A percentile compares a stretch with the other conserved stretches of the same genome.
Conservation (phyloP, 2,888 invertebrate species). For the Epistrophe eligans region DNA sequence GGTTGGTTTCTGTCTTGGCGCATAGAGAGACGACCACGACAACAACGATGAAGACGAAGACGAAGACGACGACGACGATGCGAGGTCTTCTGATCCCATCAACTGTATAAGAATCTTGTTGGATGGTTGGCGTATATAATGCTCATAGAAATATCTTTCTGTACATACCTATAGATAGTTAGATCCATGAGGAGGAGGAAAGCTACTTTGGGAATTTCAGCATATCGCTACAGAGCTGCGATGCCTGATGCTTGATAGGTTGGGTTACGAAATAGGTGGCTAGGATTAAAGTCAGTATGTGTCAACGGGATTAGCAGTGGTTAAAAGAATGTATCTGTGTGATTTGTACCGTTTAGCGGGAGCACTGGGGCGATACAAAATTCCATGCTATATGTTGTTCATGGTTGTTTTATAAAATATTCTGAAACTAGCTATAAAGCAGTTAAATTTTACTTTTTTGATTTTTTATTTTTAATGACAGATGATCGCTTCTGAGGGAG, state of each 20-base stretch:
- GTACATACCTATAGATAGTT: constrained; percentile 22
- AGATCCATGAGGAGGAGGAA: constrained; percentile 44
- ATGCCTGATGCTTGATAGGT: neutral
- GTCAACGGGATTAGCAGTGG: constrained; percentile 60
- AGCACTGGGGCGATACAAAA: constrained; percentile 9
- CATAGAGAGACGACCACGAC: neutral
- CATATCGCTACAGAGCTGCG: neutral
- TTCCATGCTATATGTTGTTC: neutral
- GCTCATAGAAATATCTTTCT: constrained; percentile 1
- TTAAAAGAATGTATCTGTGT: constrained; percentile 13
- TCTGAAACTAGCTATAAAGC: neutral
- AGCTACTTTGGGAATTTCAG: constrained; percentile 6
- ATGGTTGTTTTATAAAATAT: constrained; percentile 10
- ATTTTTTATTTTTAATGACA: constrained; percentile 28
- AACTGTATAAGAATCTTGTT: constrained; percentile 58
- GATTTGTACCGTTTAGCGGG: constrained; percentile 59
- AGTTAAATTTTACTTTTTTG: constrained; percentile 21
- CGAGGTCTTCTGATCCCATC: constrained; percentile 59
- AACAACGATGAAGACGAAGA: neutral
- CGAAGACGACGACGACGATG: neutral
- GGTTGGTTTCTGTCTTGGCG: neutral
- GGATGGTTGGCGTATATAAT: constrained; percentile 9
- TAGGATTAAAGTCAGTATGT: constrained; percentile 55
- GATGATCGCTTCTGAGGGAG: constrained; percentile 41
- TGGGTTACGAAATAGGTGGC: constrained; percentile 61